These are phyloP conservation scores for Neodiprion virginianus DNA, from an alignment of 1,140 invertebrate genomes.

Conservation along the genomic window DNA sequence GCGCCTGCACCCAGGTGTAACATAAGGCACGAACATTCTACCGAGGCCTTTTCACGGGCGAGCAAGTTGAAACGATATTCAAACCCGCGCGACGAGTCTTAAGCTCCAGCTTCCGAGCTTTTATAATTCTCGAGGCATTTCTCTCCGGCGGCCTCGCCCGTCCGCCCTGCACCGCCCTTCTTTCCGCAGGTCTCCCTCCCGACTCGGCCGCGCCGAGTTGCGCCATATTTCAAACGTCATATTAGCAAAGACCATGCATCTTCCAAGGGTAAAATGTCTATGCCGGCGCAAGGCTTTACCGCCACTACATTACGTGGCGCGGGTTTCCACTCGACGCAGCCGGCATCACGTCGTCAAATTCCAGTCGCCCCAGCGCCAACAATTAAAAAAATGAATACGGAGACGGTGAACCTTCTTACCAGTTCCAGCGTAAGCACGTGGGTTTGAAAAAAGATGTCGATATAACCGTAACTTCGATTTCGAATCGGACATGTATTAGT, in stretches of 20 bases:
- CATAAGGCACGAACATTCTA: neutral
- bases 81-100: neutral
- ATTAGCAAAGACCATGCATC: conserved; percentile 53
- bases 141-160: neutral
- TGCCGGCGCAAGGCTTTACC: conserved; percentile 38
- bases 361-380: conserved; percentile 38
- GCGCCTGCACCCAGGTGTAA: neutral
- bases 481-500: too few relatives aligned
- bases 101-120: conserved; percentile 3
- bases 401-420: neutral
- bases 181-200: neutral
- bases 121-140: conserved; percentile 17
- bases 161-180: neutral
- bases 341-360: conserved; percentile 28
- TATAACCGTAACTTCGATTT: too few relatives aligned
- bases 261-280: conserved; percentile 51
- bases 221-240: conserved; percentile 55
- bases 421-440: too few relatives aligned
- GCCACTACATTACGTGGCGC: conserved; percentile 42
- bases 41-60: neutral
- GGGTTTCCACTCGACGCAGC: conserved; percentile 32
- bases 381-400: conserved; percentile 38
- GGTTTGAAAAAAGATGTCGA: too few relatives aligned
- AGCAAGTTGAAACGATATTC: neutral
- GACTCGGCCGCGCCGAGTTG: conserved; percentile 37